phyloP scores from a whole-genome alignment of 2,113 vertebrate genomes.

The Camelus bactrianus region DNA sequence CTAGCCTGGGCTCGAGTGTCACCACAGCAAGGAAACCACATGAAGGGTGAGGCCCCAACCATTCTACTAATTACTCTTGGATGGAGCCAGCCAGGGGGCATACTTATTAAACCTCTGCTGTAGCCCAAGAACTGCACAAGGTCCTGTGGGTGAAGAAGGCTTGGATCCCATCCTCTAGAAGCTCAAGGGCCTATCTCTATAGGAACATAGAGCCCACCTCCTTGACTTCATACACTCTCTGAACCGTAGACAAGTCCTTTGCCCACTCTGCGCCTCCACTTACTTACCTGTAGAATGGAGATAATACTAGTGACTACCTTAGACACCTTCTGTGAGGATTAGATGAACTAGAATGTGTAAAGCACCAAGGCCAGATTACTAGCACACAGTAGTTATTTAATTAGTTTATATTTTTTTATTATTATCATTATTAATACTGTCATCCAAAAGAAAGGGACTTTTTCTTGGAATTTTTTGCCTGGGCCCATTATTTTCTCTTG shows the following conservation, averaged over 20 bases:
- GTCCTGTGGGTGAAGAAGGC: background rate
- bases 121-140: background rate
- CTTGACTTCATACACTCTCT: background rate
- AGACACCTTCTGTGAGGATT: background rate
- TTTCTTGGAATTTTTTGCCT: constrained; percentile 26
- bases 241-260: background rate
- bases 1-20: background rate
- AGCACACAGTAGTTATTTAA: background rate
- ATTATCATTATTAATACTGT: background rate
- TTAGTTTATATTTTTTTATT: background rate
- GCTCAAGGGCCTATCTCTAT: background rate
- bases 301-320: background rate
- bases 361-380: background rate
- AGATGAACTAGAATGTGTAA: background rate
- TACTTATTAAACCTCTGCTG: background rate
- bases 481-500: background rate
- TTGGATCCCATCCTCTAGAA: background rate
- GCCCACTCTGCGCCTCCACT: background rate
- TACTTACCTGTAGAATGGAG: background rate
- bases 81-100: background rate
- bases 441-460: background rate
- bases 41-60: background rate
- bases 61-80: background rate
- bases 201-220: background rate
- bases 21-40: background rate